These are phyloP conservation scores for Tachystola acroxantha DNA, from an alignment of 2,888 invertebrate genomes.

Conservation along the genomic window DNA sequence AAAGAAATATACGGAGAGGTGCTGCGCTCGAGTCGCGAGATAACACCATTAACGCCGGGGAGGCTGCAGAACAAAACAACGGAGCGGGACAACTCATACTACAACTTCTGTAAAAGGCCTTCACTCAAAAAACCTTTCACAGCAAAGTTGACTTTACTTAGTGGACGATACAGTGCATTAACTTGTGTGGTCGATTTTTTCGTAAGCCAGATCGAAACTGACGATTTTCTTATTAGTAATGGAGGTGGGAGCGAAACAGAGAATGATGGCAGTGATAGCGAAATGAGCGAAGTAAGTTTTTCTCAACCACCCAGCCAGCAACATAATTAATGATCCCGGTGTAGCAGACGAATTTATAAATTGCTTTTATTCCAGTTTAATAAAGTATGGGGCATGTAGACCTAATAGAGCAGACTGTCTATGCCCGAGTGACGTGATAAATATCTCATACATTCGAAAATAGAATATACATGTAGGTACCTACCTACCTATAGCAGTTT, in stretches of 20 bases:
- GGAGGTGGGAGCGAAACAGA: slow-evolving; percentile 54
- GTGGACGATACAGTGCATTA: slow-evolving; percentile 7
- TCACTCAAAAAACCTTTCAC: background rate
- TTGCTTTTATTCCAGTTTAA: slow-evolving; percentile 70
- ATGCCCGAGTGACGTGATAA: slow-evolving; percentile 34
- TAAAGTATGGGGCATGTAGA: slow-evolving; percentile 51
- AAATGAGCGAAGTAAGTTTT: slow-evolving; percentile 77
- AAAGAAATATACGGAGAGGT: slow-evolving; percentile 77
- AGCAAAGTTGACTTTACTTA: slow-evolving; percentile 7
- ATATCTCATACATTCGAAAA: too few species aligned
- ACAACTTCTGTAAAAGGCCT: slow-evolving; percentile 5
- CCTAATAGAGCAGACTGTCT: slow-evolving; percentile 46
- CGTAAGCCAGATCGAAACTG: slow-evolving; percentile 2
- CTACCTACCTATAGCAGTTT: too few species aligned
- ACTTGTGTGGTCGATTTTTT: background rate
- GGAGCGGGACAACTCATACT: slow-evolving; percentile 48
- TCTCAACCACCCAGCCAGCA: slow-evolving; percentile 78
- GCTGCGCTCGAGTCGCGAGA: slow-evolving; percentile 72
- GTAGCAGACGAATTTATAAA: slow-evolving; percentile 76
- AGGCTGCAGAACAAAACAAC: slow-evolving; percentile 62
- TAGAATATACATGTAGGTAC: too few species aligned
- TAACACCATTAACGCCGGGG: slow-evolving; percentile 76
- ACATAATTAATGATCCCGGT: slow-evolving; percentile 77
- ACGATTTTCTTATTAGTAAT: slow-evolving; percentile 7
- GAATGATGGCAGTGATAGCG: slow-evolving; percentile 68